Conservation (phyloP, 2,113 vertebrate species). For the Dasyurus viverrinus region DNA sequence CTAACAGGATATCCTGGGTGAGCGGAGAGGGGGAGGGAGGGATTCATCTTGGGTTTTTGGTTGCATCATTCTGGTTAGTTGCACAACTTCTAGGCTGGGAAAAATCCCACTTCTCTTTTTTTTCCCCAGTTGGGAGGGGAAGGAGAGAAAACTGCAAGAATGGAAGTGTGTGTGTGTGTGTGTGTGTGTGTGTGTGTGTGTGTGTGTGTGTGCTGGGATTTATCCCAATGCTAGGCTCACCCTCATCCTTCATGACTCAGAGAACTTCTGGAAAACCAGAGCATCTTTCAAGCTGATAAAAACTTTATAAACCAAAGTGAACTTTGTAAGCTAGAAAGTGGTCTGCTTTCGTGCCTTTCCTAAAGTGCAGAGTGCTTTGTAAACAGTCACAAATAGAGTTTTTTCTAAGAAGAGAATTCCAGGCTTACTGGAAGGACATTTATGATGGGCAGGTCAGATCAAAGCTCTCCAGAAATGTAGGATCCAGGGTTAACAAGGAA, state of each 20-base stretch:
- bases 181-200: too few relatives aligned
- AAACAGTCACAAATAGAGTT: not conserved
- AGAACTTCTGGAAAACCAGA: not conserved
- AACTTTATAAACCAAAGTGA: not conserved
- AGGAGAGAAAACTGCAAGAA: not conserved
- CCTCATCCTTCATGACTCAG: not conserved
- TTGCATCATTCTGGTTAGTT: not conserved
- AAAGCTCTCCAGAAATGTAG: not conserved
- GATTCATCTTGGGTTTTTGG: not conserved
- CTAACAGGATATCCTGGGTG: not conserved
- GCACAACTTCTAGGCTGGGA: not conserved
- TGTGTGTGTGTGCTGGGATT: not conserved
- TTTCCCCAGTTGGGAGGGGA: not conserved
- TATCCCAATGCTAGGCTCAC: not conserved
- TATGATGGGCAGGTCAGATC: not conserved
- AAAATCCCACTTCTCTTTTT: not conserved
- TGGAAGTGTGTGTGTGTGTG: not conserved
- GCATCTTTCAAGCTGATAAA: not conserved
- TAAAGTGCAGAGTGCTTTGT: not conserved
- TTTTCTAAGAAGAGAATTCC: not conserved
- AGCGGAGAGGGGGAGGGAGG: not conserved
- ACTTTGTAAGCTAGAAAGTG: not conserved
- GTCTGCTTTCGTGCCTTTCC: not conserved
- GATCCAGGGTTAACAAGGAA: not conserved
- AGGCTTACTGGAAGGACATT: not conserved